A percentile compares a stretch with the other conserved stretches of the same genome.
These are phyloP conservation scores for Ptychoptera contaminata DNA, from an alignment of 2,888 invertebrate species.

Conservation along the genomic window DNA sequence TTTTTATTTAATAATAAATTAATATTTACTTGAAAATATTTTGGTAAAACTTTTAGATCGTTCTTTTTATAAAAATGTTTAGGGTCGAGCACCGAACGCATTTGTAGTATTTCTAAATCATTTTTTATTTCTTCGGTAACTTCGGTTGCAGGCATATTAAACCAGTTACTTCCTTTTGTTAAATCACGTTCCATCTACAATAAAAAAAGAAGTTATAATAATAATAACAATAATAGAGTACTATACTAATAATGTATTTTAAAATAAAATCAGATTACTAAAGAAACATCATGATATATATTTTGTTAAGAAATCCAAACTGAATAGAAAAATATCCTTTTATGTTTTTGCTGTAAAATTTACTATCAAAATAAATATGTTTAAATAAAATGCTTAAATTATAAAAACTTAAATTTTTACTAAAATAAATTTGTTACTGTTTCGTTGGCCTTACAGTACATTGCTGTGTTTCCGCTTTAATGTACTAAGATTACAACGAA, in stretches of 20 bases:
- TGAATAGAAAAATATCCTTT: slow-evolving; percentile 5
- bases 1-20: slow-evolving; percentile 5
- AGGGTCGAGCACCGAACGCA: slow-evolving; percentile 83
- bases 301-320: background rate
- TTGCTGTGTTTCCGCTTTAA: slow-evolving; percentile 15
- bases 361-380: slow-evolving; percentile 5
- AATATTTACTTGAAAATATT: slow-evolving; percentile 77
- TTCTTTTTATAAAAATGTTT: slow-evolving; percentile 92
- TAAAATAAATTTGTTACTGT: slow-evolving; percentile 14
- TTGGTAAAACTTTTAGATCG: slow-evolving; percentile 71
- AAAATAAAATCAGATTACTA: slow-evolving; percentile 29
- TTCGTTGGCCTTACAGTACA: slow-evolving; percentile 31
- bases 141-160: slow-evolving; percentile 74
- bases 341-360: slow-evolving; percentile 13
- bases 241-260: too few species aligned
- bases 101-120: slow-evolving; percentile 78
- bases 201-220: too few species aligned
- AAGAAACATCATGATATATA: slow-evolving; percentile 26
- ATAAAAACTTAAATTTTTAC: background rate
- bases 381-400: slow-evolving; percentile 17
- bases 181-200: slow-evolving; percentile 53
- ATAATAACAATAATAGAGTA: too few species aligned
- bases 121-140: slow-evolving; percentile 74
- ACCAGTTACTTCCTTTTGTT: slow-evolving; percentile 82
- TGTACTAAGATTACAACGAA: slow-evolving; percentile 31